Conservation (phyloP, 2,113 vertebrate genomes). For the Forbesichthys papilliferus region DNA sequence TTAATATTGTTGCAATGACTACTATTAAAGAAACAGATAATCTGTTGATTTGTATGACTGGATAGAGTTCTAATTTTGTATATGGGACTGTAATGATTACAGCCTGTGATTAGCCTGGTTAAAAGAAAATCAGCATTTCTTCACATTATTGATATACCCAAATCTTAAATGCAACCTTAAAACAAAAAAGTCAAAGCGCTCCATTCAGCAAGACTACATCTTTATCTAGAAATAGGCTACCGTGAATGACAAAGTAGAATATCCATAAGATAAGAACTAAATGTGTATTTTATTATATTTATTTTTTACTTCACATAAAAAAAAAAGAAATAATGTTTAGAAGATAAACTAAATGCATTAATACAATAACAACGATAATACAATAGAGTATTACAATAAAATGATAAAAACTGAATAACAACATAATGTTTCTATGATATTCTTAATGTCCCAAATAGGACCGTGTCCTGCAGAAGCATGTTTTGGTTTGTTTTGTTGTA, state of each 20-base stretch:
- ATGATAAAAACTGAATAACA: constrained; percentile 39
- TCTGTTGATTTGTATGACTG: too few species aligned
- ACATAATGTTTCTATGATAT: constrained; percentile 19
- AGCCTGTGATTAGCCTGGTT: too few species aligned
- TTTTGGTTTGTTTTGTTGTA: not conserved
- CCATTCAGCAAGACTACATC: constrained; percentile 43
- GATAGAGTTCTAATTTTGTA: too few species aligned
- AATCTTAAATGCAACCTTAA: not conserved
- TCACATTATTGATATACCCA: too few species aligned
- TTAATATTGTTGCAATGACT: too few species aligned
- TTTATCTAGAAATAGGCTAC: constrained; percentile 70
- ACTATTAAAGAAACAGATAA: too few species aligned
- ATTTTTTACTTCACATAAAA: constrained; percentile 28
- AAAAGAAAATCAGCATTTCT: too few species aligned
- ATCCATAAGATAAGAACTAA: constrained; percentile 32
- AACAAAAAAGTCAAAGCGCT: not conserved
- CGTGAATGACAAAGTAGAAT: constrained; percentile 49
- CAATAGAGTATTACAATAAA: constrained; percentile 50
- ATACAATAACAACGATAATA: constrained; percentile 43
- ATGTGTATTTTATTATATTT: constrained; percentile 21
- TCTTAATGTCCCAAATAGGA: constrained; percentile 2
- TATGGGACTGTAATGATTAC: too few species aligned
- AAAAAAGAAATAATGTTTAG: constrained; percentile 32
- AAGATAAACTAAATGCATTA: constrained; percentile 47
- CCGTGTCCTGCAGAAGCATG: constrained; percentile 3